These are phyloP conservation scores for Myotis davidii DNA, from an alignment of 2,113 vertebrate genomes.

Conservation along the genomic window DNA sequence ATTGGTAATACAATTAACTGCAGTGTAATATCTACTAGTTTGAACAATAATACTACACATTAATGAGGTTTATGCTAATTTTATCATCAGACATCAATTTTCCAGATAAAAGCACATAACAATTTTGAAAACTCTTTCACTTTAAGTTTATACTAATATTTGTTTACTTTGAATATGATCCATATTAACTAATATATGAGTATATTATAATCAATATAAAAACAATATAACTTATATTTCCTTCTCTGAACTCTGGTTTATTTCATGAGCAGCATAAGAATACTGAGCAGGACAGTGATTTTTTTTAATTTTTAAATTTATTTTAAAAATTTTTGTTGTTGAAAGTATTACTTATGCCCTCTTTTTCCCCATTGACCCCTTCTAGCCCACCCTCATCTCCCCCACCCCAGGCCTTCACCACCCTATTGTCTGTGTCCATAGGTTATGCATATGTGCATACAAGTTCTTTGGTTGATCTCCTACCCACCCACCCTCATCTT, in stretches of 20 bases:
- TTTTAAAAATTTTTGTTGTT: too few relatives aligned
- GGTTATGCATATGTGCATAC: too few relatives aligned
- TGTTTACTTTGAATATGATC: slow-evolving; percentile 43
- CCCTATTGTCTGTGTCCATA: too few relatives aligned
- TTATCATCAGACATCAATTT: slow-evolving; percentile 47
- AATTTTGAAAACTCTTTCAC: not conserved
- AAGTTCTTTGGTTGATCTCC: too few relatives aligned
- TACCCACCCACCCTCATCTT: too few relatives aligned
- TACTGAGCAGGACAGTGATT: not conserved
- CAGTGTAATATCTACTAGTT: slow-evolving; percentile 26
- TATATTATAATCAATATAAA: not conserved
- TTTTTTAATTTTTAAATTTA: not conserved
- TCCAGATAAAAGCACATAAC: slow-evolving; percentile 40
- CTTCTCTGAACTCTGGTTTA: not conserved
- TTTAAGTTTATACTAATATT: not conserved
- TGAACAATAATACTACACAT: slow-evolving; percentile 51
- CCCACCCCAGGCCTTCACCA: too few relatives aligned
- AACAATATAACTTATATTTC: not conserved
- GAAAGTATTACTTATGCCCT: too few relatives aligned
- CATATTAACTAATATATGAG: not conserved
- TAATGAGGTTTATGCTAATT: slow-evolving; percentile 66
- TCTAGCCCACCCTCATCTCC: too few relatives aligned
- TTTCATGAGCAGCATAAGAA: not conserved
- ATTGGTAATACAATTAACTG: slow-evolving; percentile 69
- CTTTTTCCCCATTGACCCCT: too few relatives aligned